Evolutionary conservation across 2,113 vertebrate genomes (phyloP), one percentile per base, ranked within the genome.

Genomic region (Irena cyanogastra): DNA sequence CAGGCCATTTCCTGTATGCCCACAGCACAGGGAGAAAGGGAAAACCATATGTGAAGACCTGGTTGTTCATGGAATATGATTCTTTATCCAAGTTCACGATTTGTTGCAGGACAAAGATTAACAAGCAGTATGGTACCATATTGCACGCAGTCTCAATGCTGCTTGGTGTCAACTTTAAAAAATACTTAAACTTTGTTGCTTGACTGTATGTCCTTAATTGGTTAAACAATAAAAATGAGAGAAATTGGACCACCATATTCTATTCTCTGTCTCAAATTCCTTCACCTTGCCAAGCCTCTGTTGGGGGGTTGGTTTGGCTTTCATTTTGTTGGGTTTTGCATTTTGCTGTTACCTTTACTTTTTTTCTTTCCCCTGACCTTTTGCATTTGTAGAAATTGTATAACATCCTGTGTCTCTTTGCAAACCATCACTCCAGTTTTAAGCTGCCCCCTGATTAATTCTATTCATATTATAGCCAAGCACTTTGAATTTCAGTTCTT

Each of bases 1-100:
- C 30, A 22, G 41, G 26, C 47, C 1, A 0, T 16, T 21, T 56
- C 30, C 42, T 4, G 1, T 13, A 1, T 23, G 21, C 26, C 28
- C 21, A 9, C 37, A 61, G 63, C 3, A 0, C 1, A 3, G 10
- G 18, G 13, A 56, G 50, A 54, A 84, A 66, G 50, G 16, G 56
- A 49, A 28, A 30, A 41, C 39, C 42, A 11, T 7, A 10, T 22
- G 6, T 24, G 30, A 75, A 66, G 13, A n/a, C 19, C 10, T 61
- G 35, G 9, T 23, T 44, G 14, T 30, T 13, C 22, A 5, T 28
- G 8, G 28, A 41, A 31, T 54, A 15, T 4, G 17, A 10, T 19
- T 60, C 21, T 41, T 83, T 83, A 13, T 64, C 24, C 49, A 69
- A 45, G 7, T 41, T 76, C 37, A 18, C 13, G n/a, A n/a, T 6